phyloP scores from a whole-genome alignment of 2,797 vertebrate species.

The Fistularia commersonii region DNA sequence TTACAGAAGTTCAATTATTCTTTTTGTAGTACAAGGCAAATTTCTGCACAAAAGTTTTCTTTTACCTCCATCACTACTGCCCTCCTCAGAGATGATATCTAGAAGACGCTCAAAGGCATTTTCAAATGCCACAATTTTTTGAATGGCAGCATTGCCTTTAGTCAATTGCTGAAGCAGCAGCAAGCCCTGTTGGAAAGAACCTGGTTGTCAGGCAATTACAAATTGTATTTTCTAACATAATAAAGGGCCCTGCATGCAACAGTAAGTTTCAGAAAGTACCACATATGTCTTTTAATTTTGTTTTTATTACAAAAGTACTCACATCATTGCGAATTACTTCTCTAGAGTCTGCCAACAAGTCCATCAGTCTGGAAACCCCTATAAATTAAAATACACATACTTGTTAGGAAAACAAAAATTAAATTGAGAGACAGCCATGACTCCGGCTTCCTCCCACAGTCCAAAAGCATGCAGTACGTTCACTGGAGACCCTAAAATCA shows the following conservation, averaged over 20 bases:
- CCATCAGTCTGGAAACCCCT: constrained; percentile 98
- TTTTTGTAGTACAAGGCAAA: too few species aligned
- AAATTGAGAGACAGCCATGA: too few species aligned
- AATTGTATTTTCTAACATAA: too few species aligned
- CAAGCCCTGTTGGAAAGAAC: constrained; percentile 78
- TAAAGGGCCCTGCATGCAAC: too few species aligned
- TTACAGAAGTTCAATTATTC: too few species aligned
- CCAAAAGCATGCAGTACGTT: too few species aligned
- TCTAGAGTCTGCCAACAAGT: constrained; percentile 92
- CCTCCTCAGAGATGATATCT: constrained; percentile 96
- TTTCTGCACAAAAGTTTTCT: background rate
- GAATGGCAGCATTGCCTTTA: constrained; percentile 96
- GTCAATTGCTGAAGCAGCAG: constrained; percentile 93
- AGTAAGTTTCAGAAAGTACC: too few species aligned
- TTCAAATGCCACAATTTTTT: constrained; percentile 99
- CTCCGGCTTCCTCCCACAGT: too few species aligned
- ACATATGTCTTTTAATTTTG: too few species aligned
- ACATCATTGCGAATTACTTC: constrained; percentile 98
- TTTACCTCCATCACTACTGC: constrained; percentile 95
- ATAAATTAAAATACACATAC: constrained; percentile 10
- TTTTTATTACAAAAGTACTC: constrained; percentile 51
- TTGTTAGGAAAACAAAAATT: background rate
- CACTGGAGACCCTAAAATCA: too few species aligned
- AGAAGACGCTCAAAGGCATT: constrained; percentile 96
- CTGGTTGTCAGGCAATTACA: background rate